These are phyloP conservation scores for Drosophila virilis DNA, from an alignment of 1,140 invertebrate species.

Conservation along the genomic window DNA sequence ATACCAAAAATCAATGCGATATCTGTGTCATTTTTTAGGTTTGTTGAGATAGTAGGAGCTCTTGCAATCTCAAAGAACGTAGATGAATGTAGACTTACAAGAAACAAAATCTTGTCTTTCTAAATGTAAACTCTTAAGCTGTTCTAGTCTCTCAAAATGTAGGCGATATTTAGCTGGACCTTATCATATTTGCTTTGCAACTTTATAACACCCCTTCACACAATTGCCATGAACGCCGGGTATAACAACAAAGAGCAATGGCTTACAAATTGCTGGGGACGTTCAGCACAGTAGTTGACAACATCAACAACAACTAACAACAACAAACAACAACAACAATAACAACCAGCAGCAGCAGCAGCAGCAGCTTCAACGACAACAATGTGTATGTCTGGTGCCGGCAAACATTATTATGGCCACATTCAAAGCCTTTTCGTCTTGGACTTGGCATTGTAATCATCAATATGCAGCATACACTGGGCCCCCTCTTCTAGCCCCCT, in stretches of 20 bases:
- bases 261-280: conserved; percentile 58
- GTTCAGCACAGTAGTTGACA: conserved; percentile 52
- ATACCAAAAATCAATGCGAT: no score
- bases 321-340: conserved; percentile 9
- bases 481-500: background rate
- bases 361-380: conserved; percentile 14
- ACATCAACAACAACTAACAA: conserved; percentile 25
- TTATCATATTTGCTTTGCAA: background rate
- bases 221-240: background rate
- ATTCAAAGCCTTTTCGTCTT: conserved; percentile 26
- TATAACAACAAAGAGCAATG: conserved; percentile 38
- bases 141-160: background rate
- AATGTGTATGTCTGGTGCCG: conserved; percentile 36
- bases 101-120: background rate
- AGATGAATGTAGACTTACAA: background rate
- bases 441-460: conserved; percentile 36
- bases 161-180: background rate
- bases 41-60: no score
- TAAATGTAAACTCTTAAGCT: background rate
- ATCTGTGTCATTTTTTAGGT: no score
- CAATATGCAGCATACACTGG: conserved; percentile 25
- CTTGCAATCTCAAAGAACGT: background rate
- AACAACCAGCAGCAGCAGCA: conserved; percentile 4
- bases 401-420: conserved; percentile 27
- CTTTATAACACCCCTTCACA: background rate